Conservation (phyloP, 2,888 invertebrate species). For the Cyaniris semiargus region DNA sequence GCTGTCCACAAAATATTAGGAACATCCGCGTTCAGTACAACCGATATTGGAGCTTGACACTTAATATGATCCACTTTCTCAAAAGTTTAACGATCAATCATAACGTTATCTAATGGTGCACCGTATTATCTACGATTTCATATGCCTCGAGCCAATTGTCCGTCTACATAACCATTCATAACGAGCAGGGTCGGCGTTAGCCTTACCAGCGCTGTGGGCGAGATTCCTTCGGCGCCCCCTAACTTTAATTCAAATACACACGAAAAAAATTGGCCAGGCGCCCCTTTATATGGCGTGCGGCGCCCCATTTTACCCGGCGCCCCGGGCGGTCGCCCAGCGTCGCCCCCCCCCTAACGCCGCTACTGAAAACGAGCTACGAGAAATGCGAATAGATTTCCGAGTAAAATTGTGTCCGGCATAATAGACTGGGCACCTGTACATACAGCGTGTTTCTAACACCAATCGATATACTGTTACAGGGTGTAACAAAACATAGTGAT, state of each 20-base stretch:
- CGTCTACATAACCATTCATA: slow-evolving; percentile 19
- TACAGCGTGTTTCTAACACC: neutral
- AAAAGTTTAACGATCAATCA: slow-evolving; percentile 26
- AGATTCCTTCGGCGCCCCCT: too few species aligned
- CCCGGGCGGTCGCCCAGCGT: too few species aligned
- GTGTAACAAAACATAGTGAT: neutral
- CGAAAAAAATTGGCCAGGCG: too few species aligned
- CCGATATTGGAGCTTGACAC: slow-evolving; percentile 10
- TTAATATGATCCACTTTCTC: slow-evolving; percentile 24
- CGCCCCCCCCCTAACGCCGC: too few species aligned
- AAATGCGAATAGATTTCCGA: slow-evolving; percentile 23
- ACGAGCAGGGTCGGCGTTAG: too few species aligned
- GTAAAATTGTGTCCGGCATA: slow-evolving; percentile 5
- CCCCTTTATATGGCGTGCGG: too few species aligned
- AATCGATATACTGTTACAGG: too few species aligned
- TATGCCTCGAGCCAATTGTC: slow-evolving; percentile 23
- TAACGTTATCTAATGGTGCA: slow-evolving; percentile 18
- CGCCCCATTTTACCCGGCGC: too few species aligned
- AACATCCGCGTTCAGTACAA: neutral
- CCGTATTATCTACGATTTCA: slow-evolving; percentile 8
- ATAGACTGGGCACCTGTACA: neutral
- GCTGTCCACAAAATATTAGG: too few species aligned
- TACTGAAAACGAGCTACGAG: slow-evolving; percentile 1
- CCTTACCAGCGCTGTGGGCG: too few species aligned
- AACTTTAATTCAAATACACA: too few species aligned